Conservation (phyloP, 2,888 invertebrate genomes). For the Pristionchus exspectatus region DNA sequence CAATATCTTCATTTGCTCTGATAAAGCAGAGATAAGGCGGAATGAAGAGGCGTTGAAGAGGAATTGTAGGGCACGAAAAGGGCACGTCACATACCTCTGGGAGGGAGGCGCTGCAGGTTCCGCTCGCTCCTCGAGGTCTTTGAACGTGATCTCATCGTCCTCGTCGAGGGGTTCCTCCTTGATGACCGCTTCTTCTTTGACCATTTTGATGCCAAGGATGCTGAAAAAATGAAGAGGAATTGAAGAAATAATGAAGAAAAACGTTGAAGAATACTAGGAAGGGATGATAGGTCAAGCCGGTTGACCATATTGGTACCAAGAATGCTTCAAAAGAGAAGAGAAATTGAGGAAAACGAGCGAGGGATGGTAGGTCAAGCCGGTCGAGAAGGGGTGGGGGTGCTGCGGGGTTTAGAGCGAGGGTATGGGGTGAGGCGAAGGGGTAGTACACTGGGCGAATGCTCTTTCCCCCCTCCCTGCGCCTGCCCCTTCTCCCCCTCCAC, state of each 20-base stretch:
- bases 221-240: neutral
- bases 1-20: too few relatives aligned
- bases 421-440: conserved; percentile 6
- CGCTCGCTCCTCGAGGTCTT: neutral
- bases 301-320: too few relatives aligned
- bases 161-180: neutral
- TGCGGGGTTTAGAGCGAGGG: neutral
- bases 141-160: neutral
- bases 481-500: neutral
- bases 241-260: neutral
- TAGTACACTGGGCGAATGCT: conserved; percentile 41
- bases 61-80: too few relatives aligned
- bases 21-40: neutral
- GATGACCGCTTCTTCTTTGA: neutral
- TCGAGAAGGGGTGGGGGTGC: neutral
- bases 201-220: neutral
- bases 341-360: neutral
- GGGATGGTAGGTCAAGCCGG: neutral
- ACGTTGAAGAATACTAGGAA: neutral
- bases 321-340: too few relatives aligned
- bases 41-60: neutral
- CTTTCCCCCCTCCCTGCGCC: neutral
- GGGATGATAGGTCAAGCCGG: neutral
- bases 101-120: neutral
- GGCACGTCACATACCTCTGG: neutral